phyloP scores from a whole-genome alignment of 2,888 invertebrate species.

The Aspidiotus rigidus region DNA sequence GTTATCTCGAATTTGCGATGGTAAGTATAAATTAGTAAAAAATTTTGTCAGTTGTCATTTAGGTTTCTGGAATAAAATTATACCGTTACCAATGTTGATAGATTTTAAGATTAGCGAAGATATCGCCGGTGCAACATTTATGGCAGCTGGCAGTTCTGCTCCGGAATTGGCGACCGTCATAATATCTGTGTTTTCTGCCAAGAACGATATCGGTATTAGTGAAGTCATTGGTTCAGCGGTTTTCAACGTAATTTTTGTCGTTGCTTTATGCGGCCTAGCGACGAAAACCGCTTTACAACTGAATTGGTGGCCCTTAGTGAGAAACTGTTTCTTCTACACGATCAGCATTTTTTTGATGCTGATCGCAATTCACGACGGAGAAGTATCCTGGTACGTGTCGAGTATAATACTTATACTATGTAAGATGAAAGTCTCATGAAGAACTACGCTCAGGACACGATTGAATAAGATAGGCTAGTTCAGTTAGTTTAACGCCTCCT shows the following conservation, averaged over 20 bases:
- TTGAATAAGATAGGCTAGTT: too few relatives aligned
- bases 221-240: conserved; percentile 90
- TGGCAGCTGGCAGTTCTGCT: conserved; percentile 96
- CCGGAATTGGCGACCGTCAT: conserved; percentile 92
- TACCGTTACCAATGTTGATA: conserved; percentile 40
- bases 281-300: conserved; percentile 76
- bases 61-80: background rate
- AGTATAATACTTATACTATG: background rate
- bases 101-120: conserved; percentile 80
- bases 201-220: conserved; percentile 77
- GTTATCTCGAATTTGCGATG: conserved; percentile 83
- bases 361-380: conserved; percentile 70
- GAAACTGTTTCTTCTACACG: conserved; percentile 87
- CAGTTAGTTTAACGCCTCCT: too few relatives aligned
- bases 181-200: conserved; percentile 85
- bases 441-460: too few relatives aligned
- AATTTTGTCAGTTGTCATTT: background rate
- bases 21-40: conserved; percentile 46
- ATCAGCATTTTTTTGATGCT: conserved; percentile 80
- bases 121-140: conserved; percentile 96
- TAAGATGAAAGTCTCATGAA: too few relatives aligned
- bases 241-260: conserved; percentile 93
- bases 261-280: conserved; percentile 78
- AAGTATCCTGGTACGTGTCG: conserved; percentile 64
- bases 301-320: conserved; percentile 88